These are phyloP conservation scores for Capricornis sumatraensis DNA, from an alignment of 2,113 vertebrate species.

Conservation along the genomic window DNA sequence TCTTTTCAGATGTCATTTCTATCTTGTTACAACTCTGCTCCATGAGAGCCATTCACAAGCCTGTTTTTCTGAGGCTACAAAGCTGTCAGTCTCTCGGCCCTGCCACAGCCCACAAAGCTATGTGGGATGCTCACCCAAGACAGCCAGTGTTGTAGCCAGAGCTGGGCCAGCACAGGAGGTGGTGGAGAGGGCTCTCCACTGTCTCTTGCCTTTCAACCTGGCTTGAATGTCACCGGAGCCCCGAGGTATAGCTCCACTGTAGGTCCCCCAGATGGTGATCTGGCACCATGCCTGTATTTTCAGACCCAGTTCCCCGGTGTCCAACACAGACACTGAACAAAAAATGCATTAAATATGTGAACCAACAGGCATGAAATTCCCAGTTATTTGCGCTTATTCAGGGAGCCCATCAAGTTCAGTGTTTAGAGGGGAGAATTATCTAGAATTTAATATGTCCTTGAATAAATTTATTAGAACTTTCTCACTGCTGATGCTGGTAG, in stretches of 20 bases:
- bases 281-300: not conserved
- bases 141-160: not conserved
- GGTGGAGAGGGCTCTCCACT: too few species aligned
- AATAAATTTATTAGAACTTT: not conserved
- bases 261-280: not conserved
- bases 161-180: not conserved
- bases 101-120: not conserved
- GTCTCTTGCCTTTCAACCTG: not conserved
- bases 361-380: not conserved
- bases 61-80: not conserved
- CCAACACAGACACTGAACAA: not conserved
- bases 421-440: not conserved
- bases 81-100: not conserved
- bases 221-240: not conserved
- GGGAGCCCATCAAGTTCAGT: not conserved
- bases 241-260: not conserved
- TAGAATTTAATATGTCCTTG: not conserved
- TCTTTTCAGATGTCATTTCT: slow-evolving; percentile 65
- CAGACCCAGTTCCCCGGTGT: not conserved
- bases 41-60: not conserved
- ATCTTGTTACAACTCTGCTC: slow-evolving; percentile 14
- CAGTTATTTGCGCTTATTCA: not conserved
- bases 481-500: not conserved
- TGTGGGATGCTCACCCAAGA: not conserved
- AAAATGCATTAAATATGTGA: not conserved